Evolutionary conservation across 2,113 vertebrate species (phyloP), one percentile per base, ranked within the genome.

Genomic region (Oceanites oceanicus): DNA sequence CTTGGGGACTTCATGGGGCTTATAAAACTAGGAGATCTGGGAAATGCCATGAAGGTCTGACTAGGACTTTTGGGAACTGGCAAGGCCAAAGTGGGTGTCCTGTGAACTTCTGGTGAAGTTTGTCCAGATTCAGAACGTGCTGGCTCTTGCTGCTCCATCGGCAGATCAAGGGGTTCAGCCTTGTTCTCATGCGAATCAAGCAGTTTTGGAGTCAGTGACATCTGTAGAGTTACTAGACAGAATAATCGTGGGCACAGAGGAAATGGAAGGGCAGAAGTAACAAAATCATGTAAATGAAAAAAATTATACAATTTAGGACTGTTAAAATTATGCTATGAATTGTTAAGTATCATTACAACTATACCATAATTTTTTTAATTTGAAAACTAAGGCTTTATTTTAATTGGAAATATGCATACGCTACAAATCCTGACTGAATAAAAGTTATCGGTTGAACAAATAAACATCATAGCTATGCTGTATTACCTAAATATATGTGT

Each of bases 1-100:
- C 98, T 98, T 79, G 98, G 98, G 90, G 98, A 98, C 96, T 98
- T 98, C 93, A 98, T 93, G 65, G 98, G 97, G 95, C 98, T 97
- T 95, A 98, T 97, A 97, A 98, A 99, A 97, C 98, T 98, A 95
- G 98, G 98, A 78, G 98, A 98, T 90, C 98, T 97, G 78, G 98
- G 95, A 86, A 98, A 90, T 75, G 95, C 80, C 50, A 97, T 97
- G 96, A 98, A 96, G n/a, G 91, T 97, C 94, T 98, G 98, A 95
- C 98, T 98, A 91, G 97, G 95, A 65, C 97, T 98, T 94, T 98
- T 98, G 91, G 98, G 97, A 96, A 98, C 62, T 82, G 97, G 96
- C 77, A 98, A 94, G 83, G 93, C 97, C 97, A 98, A 97, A 93
- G 95, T 98, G 29, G 96, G 97, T 82, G 83, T 94, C 97, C 95